phyloP scores from a whole-genome alignment of 2,113 vertebrate species.

The Pangasianodon gigas region DNA sequence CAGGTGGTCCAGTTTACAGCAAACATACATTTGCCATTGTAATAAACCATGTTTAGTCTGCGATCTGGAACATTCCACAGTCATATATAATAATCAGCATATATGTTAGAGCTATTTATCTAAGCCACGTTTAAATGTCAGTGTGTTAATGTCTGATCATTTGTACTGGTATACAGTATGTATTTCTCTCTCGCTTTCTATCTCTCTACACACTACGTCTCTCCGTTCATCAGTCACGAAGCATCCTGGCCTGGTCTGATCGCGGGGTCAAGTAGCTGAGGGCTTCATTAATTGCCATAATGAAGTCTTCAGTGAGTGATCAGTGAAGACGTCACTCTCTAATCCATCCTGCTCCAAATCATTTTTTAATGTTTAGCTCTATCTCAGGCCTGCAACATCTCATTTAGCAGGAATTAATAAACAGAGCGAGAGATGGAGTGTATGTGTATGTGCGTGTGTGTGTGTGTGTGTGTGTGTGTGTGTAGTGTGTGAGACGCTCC shows the following conservation, averaged over 20 bases:
- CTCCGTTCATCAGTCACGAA: constrained; percentile 70
- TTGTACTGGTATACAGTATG: background rate
- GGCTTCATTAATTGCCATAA: constrained; percentile 77
- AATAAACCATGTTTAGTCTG: background rate
- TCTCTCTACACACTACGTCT: background rate
- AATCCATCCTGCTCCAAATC: constrained; percentile 71
- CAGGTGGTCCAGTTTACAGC: background rate
- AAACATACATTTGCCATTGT: background rate
- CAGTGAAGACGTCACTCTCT: constrained; percentile 63
- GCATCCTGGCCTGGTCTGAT: constrained; percentile 57
- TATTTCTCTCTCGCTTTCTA: background rate
- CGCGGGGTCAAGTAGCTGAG: constrained; percentile 71
- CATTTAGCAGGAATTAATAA: constrained; percentile 70
- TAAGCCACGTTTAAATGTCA: constrained; percentile 24
- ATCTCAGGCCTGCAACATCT: constrained; percentile 60
- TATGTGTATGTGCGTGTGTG: background rate
- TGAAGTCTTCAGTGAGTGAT: constrained; percentile 74
- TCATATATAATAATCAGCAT: background rate
- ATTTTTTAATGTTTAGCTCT: constrained; percentile 69
- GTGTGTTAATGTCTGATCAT: constrained; percentile 9
- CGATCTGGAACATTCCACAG: background rate
- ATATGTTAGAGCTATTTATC: background rate
- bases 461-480: background rate
- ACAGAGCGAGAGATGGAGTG: constrained; percentile 43
- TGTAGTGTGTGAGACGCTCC: background rate